These are phyloP conservation scores for Harpalus rubripes DNA, from an alignment of 2,888 invertebrate species.

Conservation along the genomic window DNA sequence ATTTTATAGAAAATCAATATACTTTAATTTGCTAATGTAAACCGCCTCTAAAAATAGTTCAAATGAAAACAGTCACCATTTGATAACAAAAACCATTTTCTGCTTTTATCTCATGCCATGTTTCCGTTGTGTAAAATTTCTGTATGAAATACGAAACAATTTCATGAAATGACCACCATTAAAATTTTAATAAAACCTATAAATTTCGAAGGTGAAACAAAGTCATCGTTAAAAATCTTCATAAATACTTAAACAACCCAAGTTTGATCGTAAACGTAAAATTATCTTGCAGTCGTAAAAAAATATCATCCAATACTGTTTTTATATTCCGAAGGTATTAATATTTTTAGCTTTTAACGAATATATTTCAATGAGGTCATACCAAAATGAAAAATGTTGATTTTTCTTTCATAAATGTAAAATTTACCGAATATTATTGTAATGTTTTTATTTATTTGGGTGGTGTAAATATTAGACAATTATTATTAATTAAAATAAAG, in stretches of 20 bases:
- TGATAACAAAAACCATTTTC: not conserved
- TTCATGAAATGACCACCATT: not conserved
- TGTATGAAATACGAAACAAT: not conserved
- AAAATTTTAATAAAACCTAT: constrained; percentile 2
- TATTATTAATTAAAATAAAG: no score
- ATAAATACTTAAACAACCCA: not conserved
- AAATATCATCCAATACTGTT: not conserved
- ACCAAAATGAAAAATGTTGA: no score
- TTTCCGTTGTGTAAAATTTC: not conserved
- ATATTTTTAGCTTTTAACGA: not conserved
- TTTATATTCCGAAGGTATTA: not conserved
- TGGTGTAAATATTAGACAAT: no score
- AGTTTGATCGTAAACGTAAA: constrained; percentile 6
- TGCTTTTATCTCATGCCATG: not conserved
- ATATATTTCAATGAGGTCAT: no score
- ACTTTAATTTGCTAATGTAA: no score
- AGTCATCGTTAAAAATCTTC: not conserved
- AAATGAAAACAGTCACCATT: no score
- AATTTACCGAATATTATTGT: no score
- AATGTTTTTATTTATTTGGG: no score
- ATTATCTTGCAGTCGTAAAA: not conserved
- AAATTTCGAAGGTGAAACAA: not conserved
- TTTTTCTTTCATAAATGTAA: no score
- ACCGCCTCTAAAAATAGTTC: no score
- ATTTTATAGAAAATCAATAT: no score